Evolutionary conservation across 1,140 invertebrate species (phyloP).

Genomic region (Eueides isabella): DNA sequence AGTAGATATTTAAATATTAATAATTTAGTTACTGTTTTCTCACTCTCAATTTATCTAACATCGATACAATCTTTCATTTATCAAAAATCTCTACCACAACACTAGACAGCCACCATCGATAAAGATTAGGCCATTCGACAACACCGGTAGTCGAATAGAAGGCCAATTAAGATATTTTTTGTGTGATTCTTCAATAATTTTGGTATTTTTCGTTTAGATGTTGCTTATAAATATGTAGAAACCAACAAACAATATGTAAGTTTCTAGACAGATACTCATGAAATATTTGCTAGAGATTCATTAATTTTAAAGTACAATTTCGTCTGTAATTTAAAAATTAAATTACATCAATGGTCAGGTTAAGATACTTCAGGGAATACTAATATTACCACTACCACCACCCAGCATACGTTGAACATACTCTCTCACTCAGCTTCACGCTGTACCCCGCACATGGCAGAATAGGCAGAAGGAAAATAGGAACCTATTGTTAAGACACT

Average conservation of each 20-base stretch:
- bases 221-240: not conserved
- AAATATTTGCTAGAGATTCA: no score
- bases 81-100: constrained; percentile 54
- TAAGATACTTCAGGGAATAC: no score
- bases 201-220: not conserved
- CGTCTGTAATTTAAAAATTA: no score
- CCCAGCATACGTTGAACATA: no score
- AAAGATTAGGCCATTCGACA: constrained; percentile 43
- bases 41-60: constrained; percentile 42
- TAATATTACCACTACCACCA: no score
- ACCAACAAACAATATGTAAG: not conserved
- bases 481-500: no score
- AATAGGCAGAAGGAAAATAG: no score
- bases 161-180: constrained; percentile 46
- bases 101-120: constrained; percentile 51
- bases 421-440: no score
- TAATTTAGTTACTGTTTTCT: constrained; percentile 35
- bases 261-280: no score
- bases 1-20: not conserved
- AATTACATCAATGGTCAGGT: no score
- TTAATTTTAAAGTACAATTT: no score
- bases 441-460: no score
- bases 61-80: constrained; percentile 47
- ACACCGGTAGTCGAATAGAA: constrained; percentile 46
- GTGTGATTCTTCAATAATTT: not conserved